Base-by-base conservation (phyloP, 2,113 vertebrate genomes). In the Piaya cayana region DNA sequence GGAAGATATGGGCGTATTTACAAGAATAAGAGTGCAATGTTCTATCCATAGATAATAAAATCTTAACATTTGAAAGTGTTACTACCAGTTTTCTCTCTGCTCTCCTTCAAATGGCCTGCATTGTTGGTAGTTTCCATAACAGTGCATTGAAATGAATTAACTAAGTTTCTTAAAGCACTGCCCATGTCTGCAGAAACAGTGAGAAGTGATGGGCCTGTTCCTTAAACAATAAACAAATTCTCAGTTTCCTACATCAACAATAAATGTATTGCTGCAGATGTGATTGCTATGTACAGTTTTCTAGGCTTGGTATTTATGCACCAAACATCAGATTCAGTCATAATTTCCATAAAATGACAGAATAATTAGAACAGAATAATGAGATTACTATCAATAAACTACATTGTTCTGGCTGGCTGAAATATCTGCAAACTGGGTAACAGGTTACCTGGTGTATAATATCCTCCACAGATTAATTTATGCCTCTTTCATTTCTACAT, bases 291-390 rank as follows among this genome's bases (percentile, higher is more conserved):
- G 30, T 59, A 27, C 21, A 34, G 42, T 58, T 87, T 80, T 88
- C 29, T 32, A 49, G 60, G 21, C 32, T 74, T 88, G 18, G 36
- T 47, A 63, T 67, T 90, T 80, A 77, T 82, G 30, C 36, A 56
- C 70, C 89, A 37, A 62, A 52, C 50, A 78, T 95, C 75, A 85
- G 32, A 47, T 47, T 77, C 55, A 50, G 55, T 63, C 29, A 43
- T 77, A 36, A 80, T 83, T 86, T 92, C 55, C 32, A 42, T 82
- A 5, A 88, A 94, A 42, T 42, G 63, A 26, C 70, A 76, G 62
- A 90, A 82, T 91, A 94, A 87, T 91, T 91, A 82, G n/a, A 45
- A 67, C 42, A 77, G 75, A 86, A 67, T 59, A 79, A 74, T 52
- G 55, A 55, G 12, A 8, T 27, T 88, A 36, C 59, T 30, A 36